A percentile compares a stretch with the other conserved stretches of the same genome.
Evolutionary conservation across 2,113 vertebrate genomes (phyloP).

Genomic region (Gadus chalcogrammus): DNA sequence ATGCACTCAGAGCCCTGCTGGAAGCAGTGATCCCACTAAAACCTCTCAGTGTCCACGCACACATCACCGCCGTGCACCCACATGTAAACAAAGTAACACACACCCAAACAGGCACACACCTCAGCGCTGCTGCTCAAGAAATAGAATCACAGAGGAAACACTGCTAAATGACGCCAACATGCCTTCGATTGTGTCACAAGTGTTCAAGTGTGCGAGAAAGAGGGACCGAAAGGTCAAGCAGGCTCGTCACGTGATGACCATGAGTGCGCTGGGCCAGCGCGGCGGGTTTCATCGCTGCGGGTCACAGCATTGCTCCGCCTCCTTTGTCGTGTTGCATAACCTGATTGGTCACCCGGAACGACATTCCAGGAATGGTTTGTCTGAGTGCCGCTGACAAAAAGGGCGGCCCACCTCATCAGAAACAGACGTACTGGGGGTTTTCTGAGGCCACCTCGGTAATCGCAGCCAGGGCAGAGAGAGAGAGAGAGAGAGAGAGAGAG

Average conservation of each 20-base stretch:
- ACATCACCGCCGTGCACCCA: no score
- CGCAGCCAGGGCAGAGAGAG: not conserved
- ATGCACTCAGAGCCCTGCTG: no score
- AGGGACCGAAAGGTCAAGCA: not conserved
- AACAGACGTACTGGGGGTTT: not conserved
- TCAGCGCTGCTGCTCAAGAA: conserved; percentile 32
- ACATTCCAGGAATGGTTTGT: no score
- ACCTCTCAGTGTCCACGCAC: no score
- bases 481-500: no score
- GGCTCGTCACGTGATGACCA: conserved; percentile 45
- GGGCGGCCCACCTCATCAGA: not conserved
- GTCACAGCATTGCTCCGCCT: no score
- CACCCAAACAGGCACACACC: conserved; percentile 22
- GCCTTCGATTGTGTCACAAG: no score
- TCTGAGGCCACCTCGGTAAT: not conserved
- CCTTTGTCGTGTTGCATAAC: no score
- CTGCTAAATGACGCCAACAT: no score
- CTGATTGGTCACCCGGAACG: no score
- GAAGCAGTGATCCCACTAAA: no score
- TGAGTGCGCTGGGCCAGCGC: not conserved
- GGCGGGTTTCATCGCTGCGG: no score
- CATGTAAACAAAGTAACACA: conserved; percentile 17
- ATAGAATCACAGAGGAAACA: not conserved
- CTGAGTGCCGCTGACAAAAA: not conserved
- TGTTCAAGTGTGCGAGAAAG: conserved; percentile 23